Base-by-base conservation (phyloP, 2,888 invertebrate genomes). In the Galerucella calmariensis region DNA sequence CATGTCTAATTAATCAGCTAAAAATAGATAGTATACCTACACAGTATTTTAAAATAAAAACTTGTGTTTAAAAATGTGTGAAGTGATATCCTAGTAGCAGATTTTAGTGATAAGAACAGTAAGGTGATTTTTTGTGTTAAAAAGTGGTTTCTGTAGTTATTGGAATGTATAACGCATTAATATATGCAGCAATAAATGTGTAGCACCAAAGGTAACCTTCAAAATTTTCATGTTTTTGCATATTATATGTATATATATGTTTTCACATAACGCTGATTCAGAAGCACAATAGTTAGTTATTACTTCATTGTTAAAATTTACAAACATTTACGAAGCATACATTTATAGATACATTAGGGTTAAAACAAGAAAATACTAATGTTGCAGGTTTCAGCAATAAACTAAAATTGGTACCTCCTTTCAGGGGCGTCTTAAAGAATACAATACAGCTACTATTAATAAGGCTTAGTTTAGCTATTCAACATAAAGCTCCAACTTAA, bases 121-220 rank as follows among this genome's bases (percentile, higher is more conserved):
- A 14, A 46, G 24, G 59, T 69, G 69, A 61, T 27, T 69, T 44
- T 68, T 61, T 69, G 20, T 41, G 67, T 44, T 61, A 69, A 61
- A 69, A 61, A 69, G 69, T 69, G 69, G 69, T 61, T 69, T 61
- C 27, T 69, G 59, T 69, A 69, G 59, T 27, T 24, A 48, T 16
- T 61, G 69, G 71, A 51, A 71, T 71, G 71, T 71, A 71, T 65
- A 53, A 71, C 71, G 65, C 71, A 71, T 69, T 59, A 59, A 41
- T 71, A 71, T 48, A 62, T 69, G 69, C 69, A 24, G 16, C 27
- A 70, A 59, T 72, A 66, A 72, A 72, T 72, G 72, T 72, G 24
- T 72, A 72, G 20, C 48, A 67, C 72, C 66, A 72, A 72, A 72
- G 72, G 72, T 72, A 72, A 72, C 44, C 41, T 44, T 46, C 16